Base-by-base conservation (phyloP, 2,888 invertebrate species). In the Temnothorax ravouxi region DNA sequence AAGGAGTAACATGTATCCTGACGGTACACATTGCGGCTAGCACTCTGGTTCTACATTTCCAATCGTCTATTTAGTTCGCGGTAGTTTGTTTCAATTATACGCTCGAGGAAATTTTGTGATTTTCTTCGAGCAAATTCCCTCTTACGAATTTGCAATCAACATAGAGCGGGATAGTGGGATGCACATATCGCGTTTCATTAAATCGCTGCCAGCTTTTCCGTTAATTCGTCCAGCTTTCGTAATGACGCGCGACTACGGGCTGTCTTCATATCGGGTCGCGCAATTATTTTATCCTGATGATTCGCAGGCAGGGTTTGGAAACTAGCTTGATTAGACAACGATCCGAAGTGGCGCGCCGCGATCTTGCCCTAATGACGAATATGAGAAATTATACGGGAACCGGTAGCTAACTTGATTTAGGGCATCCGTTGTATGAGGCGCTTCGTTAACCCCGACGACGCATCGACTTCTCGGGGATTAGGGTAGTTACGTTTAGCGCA, bases 381-480 rank as follows among this genome's bases (percentile, higher is more conserved):
- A 69, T 71, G 75, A 62, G 64, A 79, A 79, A 85, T 85, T 84
- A 74, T 62, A 52, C 59, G 77, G 54, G 66, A 59, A 56, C 75
- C 75, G 72, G 47, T 38, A 52, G 56, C 34, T 72, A 86, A 90
- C 72, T 90, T 83, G 80, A 89, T 90, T 90, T 88, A 44, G 77
- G 86, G 84, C 90, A 91, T 89, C 90, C 90, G 89, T 88, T 91
- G 88, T 89, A 85, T 77, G 72, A 54, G 83, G 66, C 74, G 90
- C 88, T 91, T 91, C 90, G 91, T 91, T 91, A 91, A 87, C 80
- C 80, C 69, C 80, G 69, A 25, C 52, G 80, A 86, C 88, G 89
- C 92, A 91, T 91, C 92, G 91, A 91, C 92, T 91, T 91, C 85
- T 72, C 83, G 64, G 54, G 88, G 89, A 91, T 91, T 91, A 91